phyloP scores from a whole-genome alignment of 30 jellyfish, hydroid and myxozoan genomes.

The Nemopilema nomurai region DNA sequence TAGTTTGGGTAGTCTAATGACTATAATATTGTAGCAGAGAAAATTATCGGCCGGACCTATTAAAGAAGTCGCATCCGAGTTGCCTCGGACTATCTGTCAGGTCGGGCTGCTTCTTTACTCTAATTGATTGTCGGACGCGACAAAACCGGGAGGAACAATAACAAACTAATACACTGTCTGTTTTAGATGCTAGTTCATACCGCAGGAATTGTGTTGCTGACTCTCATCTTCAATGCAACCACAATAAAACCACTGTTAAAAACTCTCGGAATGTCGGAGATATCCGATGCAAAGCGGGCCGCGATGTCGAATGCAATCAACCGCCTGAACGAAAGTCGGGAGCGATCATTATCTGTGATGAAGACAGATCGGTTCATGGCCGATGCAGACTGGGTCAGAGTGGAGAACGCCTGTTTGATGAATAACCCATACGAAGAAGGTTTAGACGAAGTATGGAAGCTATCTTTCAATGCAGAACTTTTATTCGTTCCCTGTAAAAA shows the following conservation, averaged over 20 bases:
- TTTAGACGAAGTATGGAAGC: constrained; percentile 49
- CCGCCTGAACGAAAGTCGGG: constrained; percentile 71
- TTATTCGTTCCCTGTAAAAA: no score
- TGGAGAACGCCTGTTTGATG: constrained; percentile 75
- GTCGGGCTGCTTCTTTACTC: no score
- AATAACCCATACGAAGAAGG: constrained; percentile 79
- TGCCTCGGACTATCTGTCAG: no score
- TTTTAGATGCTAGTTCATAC: constrained; percentile 85
- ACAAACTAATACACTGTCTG: not conserved
- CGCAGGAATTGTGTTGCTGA: constrained; percentile 89
- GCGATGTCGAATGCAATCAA: constrained; percentile 92
- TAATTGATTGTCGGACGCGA: no score
- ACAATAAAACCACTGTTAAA: constrained; percentile 78
- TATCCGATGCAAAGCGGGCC: constrained; percentile 86
- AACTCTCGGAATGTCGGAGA: constrained; percentile 88
- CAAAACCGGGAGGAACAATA: no score
- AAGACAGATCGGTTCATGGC: constrained; percentile 94
- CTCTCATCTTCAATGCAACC: constrained; percentile 79
- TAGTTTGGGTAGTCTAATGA: no score
- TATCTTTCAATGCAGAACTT: no score
- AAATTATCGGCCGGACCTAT: no score
- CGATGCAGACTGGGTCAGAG: constrained; percentile 93
- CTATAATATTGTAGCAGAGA: no score
- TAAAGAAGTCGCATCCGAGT: no score
- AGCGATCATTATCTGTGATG: constrained; percentile 78